These are phyloP conservation scores for Ips typographus DNA, from an alignment of 1,140 invertebrate species.

Conservation along the genomic window DNA sequence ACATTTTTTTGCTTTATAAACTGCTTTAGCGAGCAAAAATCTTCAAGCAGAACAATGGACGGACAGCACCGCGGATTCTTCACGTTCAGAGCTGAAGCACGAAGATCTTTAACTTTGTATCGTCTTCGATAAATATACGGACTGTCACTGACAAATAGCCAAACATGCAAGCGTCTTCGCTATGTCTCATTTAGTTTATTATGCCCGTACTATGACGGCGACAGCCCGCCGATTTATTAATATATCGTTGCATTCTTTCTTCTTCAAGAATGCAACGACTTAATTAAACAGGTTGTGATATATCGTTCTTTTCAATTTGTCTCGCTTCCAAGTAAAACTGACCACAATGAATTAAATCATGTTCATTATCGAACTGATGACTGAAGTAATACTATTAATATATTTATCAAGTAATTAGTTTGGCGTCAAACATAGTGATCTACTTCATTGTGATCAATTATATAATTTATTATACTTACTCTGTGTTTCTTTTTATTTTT, in stretches of 20 bases:
- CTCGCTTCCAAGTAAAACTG: too few relatives aligned
- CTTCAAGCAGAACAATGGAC: conserved; percentile 6
- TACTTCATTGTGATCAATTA: too few relatives aligned
- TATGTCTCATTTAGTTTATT: conserved; percentile 46
- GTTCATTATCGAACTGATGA: too few relatives aligned
- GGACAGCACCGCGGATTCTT: conserved; percentile 42
- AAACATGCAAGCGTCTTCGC: conserved; percentile 43
- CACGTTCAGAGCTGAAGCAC: conserved; percentile 42
- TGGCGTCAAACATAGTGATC: too few relatives aligned
- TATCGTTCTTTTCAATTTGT: not conserved
- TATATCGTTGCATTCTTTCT: conserved; percentile 38
- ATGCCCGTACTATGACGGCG: conserved; percentile 36
- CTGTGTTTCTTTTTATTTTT: too few relatives aligned
- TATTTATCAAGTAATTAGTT: too few relatives aligned
- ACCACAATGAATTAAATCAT: too few relatives aligned
- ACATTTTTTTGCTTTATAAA: too few relatives aligned
- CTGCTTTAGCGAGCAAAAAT: too few relatives aligned
- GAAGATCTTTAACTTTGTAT: conserved; percentile 45
- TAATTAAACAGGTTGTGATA: conserved; percentile 13
- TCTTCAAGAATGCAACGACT: conserved; percentile 25
- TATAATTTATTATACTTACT: too few relatives aligned
- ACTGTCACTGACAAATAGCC: conserved; percentile 50
- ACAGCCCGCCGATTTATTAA: conserved; percentile 39
- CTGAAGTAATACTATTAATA: too few relatives aligned
- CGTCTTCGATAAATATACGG: conserved; percentile 49